Percentiles rank a stretch among this genome's conserved stretches.
These are phyloP conservation scores for Megalops cyprinoides DNA, from an alignment of 2,797 vertebrate species.

Conservation along the genomic window DNA sequence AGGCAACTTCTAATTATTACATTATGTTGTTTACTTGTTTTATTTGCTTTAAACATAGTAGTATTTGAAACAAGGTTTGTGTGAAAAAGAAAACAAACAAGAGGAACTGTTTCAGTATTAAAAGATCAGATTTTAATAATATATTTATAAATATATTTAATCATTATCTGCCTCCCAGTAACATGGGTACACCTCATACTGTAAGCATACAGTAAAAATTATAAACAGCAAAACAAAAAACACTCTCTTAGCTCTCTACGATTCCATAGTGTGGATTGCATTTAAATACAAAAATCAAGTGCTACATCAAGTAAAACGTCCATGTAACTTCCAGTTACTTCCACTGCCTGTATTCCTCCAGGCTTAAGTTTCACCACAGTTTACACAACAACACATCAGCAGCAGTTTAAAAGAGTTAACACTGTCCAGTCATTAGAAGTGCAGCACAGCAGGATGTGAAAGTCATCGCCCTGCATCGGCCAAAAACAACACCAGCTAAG, in stretches of 20 bases:
- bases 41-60: too few species aligned
- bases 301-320: neutral
- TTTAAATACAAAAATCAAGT: neutral
- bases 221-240: too few species aligned
- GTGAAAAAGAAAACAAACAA: neutral
- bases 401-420: neutral
- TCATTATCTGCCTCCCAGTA: too few species aligned
- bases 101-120: neutral
- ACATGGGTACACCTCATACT: too few species aligned
- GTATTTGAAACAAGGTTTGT: neutral
- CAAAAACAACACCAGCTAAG: neutral
- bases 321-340: neutral
- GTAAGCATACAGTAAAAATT: too few species aligned
- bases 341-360: neutral
- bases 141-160: neutral
- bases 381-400: neutral
- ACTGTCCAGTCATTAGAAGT: neutral
- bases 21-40: too few species aligned
- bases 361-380: neutral
- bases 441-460: neutral
- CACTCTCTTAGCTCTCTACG: too few species aligned
- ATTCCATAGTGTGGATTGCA: neutral
- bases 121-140: too few species aligned
- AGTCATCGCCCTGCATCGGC: neutral
- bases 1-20: too few species aligned